Base-by-base conservation (phyloP, 2,888 invertebrate genomes). In the Drosophila picticornis region DNA sequence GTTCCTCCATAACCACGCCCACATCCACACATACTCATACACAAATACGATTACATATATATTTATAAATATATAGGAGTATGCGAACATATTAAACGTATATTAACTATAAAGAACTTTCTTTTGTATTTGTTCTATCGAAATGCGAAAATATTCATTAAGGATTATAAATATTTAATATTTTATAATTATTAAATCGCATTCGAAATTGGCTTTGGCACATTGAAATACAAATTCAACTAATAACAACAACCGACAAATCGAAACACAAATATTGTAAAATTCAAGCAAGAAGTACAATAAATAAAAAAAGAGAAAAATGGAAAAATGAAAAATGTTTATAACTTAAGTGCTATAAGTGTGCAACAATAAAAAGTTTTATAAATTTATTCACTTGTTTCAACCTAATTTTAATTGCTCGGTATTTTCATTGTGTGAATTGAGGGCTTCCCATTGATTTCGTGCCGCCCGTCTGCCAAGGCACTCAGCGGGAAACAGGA, bases 331-430 rank as follows among this genome's bases (percentile, higher is more conserved):
- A 34, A 72, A 89, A 89, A 79, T 81, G 88, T 79, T 73, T 90
- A 72, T 87, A 58, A 71, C 63, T 69, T 85, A 85, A 90, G 91
- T 90, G 87, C 89, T 87, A 67, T 83, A 71, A 75, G 69, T 85
- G 90, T 89, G 88, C 90, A 84, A 90, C 76, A 81, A 81, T 87
- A 90, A 85, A 85, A 90, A 70, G 58, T 84, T 85, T 70, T 79
- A 84, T 72, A 81, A 86, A 87, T 84, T 81, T 70, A 84, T 66
- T 74, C 52, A 53, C 66, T 69, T 64, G 52, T 53, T 68, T 77
- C 64, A 27, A 68, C 61, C 58, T 55, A 59, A 76, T 67, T 68
- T 36, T 10, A 50, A 68, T 55, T 67, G 31, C 25, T 59, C 27
- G 27, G 22, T 58, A 51, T 57, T 50, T 79, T 58, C 46, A 60